Percentiles rank a stretch among this genome's conserved stretches.
Conservation (phyloP, 2,113 vertebrate species). For the Phoxinus phoxinus region DNA sequence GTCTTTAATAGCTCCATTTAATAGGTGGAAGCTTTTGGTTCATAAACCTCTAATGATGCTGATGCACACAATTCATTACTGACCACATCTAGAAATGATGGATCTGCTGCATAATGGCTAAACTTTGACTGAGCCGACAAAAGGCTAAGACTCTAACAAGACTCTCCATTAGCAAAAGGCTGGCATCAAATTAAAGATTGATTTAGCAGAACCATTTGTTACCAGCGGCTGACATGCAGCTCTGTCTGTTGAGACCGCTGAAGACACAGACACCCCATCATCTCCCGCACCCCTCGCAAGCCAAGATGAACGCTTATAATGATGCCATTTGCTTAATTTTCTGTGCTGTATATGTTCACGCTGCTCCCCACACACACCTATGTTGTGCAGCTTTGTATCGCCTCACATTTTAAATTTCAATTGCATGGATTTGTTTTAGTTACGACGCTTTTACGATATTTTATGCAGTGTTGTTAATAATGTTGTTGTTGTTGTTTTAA, state of each 20-base stretch:
- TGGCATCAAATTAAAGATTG: slow-evolving; percentile 67
- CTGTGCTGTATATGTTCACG: slow-evolving; percentile 23
- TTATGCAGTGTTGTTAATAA: not conserved
- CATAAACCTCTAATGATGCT: slow-evolving; percentile 68
- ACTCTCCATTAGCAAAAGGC: slow-evolving; percentile 61
- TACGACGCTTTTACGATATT: not conserved
- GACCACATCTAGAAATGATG: slow-evolving; percentile 66
- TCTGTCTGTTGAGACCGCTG: slow-evolving; percentile 50
- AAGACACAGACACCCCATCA: slow-evolving; percentile 61
- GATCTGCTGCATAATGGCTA: slow-evolving; percentile 65
- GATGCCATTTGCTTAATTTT: slow-evolving; percentile 66
- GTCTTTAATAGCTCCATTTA: slow-evolving; percentile 64
- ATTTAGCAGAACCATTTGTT: slow-evolving; percentile 68
- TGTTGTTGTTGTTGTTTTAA: not conserved
- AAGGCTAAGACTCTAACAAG: slow-evolving; percentile 61
- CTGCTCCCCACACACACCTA: not conserved
- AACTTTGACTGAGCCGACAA: slow-evolving; percentile 61
- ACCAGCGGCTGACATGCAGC: slow-evolving; percentile 54
- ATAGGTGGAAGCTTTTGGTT: slow-evolving; percentile 63
- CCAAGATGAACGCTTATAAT: slow-evolving; percentile 65
- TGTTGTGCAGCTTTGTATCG: not conserved
- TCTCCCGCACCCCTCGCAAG: slow-evolving; percentile 61
- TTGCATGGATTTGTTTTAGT: slow-evolving; percentile 7
- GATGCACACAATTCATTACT: slow-evolving; percentile 65
- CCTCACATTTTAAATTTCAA: not conserved